Base-by-base conservation (phyloP, 2,888 invertebrate genomes). In the Nephrotoma flavescens region DNA sequence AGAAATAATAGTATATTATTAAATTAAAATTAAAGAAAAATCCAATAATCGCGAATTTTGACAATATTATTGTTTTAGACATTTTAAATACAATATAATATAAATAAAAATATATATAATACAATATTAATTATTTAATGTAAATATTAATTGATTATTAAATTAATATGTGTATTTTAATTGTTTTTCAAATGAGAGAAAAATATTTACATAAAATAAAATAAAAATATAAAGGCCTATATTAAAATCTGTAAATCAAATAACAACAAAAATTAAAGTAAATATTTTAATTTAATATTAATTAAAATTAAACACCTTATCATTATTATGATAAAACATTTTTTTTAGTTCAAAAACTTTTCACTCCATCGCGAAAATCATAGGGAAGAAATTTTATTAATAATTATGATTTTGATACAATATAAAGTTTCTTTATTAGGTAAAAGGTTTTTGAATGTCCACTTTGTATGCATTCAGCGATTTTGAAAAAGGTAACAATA, bases 21-120 rank as follows among this genome's bases (percentile, higher is more conserved):
- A 84, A 84, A 84, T 15, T 42, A 15, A 84, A 84, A 42, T 15
- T 84, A 42, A 84, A 83, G n/a, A 47, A 47, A 84, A 84, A 84
- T 84, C 84, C 84, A 84, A 84, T 84, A 84, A 84, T 84, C 84
- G 84, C 84, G 84, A 84, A 84, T 84, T 84, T 84, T 84, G 84
- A 84, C 84, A 84, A 84, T 84, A 84, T 84, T 84, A 42, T 42
- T 84, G 41, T 84, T 84, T 71, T 71, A 71, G 71, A 71, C 31
- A 71, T 71, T 71, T 71, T 71, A 71, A 71, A 71, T 71, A 71
- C 71, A 71, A 71, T 19, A 71, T 57, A 57, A 57, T 47, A 15
- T 57, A 57, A 57, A 9, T 47, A 47, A 47, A 47, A 12, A 47
- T 47, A 47, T 47, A 47, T 12, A 47, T 57, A 15, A 6, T 9